phyloP scores from a whole-genome alignment of 2,888 invertebrate genomes.

The Sinotaia quadrata region DNA sequence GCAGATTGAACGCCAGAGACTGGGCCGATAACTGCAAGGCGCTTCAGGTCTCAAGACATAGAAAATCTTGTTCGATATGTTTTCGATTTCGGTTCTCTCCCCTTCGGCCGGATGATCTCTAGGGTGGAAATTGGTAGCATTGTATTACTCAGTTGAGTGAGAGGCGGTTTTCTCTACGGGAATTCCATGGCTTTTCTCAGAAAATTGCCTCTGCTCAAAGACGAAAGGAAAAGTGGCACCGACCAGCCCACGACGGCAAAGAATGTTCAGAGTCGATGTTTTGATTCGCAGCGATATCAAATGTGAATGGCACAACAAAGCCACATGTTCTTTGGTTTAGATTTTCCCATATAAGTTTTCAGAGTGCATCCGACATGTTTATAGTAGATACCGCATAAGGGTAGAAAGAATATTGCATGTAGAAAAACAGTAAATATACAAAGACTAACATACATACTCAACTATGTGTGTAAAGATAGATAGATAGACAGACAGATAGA shows the following conservation, averaged over 20 bases:
- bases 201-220: slow-evolving; percentile 16
- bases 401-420: too few species aligned
- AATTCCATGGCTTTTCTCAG: not conserved
- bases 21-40: not conserved
- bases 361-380: too few species aligned
- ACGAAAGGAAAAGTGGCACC: not conserved
- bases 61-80: slow-evolving; percentile 14
- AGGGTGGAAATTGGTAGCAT: slow-evolving; percentile 23
- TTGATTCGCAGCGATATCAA: not conserved
- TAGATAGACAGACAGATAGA: too few species aligned
- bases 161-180: not conserved
- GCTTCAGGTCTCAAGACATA: slow-evolving; percentile 6
- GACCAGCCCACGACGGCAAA: too few species aligned
- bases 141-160: slow-evolving; percentile 5
- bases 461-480: too few species aligned
- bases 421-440: too few species aligned
- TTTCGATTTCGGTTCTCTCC: slow-evolving; percentile 9
- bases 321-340: too few species aligned
- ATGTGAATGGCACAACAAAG: too few species aligned
- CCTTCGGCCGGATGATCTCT: slow-evolving; percentile 10
- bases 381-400: too few species aligned
- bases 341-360: too few species aligned
- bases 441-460: too few species aligned
- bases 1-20: not conserved
- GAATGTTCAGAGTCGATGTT: slow-evolving; percentile 2